Percentiles rank a stretch among this genome's conserved stretches.
phyloP scores from a whole-genome alignment of 2,888 invertebrate genomes.

The Heliothis peltigera region DNA sequence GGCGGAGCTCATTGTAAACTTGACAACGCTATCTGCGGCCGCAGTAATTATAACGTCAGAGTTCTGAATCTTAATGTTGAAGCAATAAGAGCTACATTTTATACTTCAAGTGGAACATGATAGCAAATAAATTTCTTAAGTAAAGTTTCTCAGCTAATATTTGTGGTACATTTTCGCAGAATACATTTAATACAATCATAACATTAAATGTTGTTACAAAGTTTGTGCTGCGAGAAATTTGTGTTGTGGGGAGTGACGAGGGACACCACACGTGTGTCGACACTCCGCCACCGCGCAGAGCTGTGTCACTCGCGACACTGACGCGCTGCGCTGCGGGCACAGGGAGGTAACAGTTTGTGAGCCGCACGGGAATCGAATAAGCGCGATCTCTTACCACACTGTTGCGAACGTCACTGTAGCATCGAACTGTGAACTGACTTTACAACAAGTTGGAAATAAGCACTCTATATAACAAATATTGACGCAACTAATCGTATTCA shows the following conservation, averaged over 20 bases:
- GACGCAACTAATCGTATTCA: slow-evolving; percentile 4
- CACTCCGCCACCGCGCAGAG: slow-evolving; percentile 20
- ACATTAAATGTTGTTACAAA: slow-evolving; percentile 78
- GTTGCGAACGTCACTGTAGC: background rate
- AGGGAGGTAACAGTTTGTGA: slow-evolving; percentile 11
- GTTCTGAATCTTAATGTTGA: slow-evolving; percentile 58
- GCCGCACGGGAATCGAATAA: slow-evolving; percentile 25
- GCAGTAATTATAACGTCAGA: slow-evolving; percentile 34
- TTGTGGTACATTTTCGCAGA: slow-evolving; percentile 79
- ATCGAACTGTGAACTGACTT: too few species aligned
- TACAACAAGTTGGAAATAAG: too few species aligned
- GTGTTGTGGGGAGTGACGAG: slow-evolving; percentile 39
- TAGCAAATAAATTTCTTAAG: slow-evolving; percentile 69
- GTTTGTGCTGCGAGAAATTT: slow-evolving; percentile 63
- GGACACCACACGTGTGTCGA: slow-evolving; percentile 34
- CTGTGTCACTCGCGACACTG: slow-evolving; percentile 29
- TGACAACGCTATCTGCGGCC: slow-evolving; percentile 55
- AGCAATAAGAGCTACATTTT: slow-evolving; percentile 53
- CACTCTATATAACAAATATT: background rate
- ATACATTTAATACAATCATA: slow-evolving; percentile 82
- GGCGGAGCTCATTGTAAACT: slow-evolving; percentile 70
- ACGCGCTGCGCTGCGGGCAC: slow-evolving; percentile 22
- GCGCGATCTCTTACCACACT: background rate
- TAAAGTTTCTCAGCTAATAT: slow-evolving; percentile 81
- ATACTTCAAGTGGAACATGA: slow-evolving; percentile 32